phyloP scores from a whole-genome alignment of 2,888 invertebrate genomes.

The Drosophila pseudotalamancana region DNA sequence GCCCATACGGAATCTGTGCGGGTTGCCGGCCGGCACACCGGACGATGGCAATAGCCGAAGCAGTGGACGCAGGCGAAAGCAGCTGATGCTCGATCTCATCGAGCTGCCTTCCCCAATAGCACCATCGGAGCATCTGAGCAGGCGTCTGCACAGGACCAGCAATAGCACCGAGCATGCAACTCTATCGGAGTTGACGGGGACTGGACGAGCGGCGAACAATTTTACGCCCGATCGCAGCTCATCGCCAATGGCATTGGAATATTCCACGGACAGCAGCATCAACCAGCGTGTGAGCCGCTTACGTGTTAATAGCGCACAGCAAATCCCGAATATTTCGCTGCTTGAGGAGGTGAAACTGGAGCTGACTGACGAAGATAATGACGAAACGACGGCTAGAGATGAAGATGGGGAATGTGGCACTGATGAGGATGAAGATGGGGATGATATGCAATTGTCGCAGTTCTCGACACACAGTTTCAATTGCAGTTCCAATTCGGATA shows the following conservation, averaged over 20 bases:
- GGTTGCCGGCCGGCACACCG: constrained; percentile 62
- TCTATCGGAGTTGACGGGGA: constrained; percentile 51
- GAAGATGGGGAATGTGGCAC: constrained; percentile 10
- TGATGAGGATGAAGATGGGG: constrained; percentile 62
- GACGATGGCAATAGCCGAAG: constrained; percentile 44
- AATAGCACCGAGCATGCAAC: constrained; percentile 44
- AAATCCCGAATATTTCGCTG: constrained; percentile 13
- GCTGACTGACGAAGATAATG: constrained; percentile 29
- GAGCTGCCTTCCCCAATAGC: constrained; percentile 76
- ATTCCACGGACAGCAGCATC: constrained; percentile 76
- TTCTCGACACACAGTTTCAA: constrained; percentile 72
- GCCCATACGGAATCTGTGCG: constrained; percentile 79
- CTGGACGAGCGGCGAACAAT: constrained; percentile 28
- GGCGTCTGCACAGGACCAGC: constrained; percentile 19
- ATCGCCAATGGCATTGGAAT: constrained; percentile 64
- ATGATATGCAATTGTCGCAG: constrained; percentile 81
- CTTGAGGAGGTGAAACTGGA: constrained; percentile 25
- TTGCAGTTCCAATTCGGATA: constrained; percentile 78
- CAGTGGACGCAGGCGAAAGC: constrained; percentile 59
- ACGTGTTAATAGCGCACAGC: constrained; percentile 65
- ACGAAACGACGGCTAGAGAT: constrained; percentile 21
- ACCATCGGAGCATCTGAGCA: constrained; percentile 64
- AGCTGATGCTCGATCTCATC: constrained; percentile 59
- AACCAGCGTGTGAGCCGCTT: constrained; percentile 75
- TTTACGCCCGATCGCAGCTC: constrained; percentile 81